phyloP scores from a whole-genome alignment of 1,140 invertebrate species.

The Nasonia vitripennis region DNA sequence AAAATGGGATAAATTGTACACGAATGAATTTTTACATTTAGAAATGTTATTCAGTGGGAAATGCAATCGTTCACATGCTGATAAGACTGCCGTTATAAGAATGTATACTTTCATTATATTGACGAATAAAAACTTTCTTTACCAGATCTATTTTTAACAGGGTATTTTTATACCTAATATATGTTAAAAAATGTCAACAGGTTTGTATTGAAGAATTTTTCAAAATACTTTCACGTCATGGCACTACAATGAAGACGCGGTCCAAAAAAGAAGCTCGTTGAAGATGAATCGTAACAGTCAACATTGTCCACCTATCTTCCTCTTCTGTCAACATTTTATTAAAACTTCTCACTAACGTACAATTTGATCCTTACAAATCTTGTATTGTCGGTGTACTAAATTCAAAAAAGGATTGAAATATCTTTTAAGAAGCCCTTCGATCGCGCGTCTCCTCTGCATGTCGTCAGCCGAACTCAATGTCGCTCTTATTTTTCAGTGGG shows the following conservation, averaged over 20 bases:
- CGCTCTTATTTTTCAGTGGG: neutral
- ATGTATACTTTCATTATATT: constrained; percentile 32
- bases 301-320: neutral
- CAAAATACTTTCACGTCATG: no score
- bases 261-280: neutral
- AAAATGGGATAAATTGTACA: neutral
- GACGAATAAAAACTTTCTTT: constrained; percentile 37
- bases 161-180: neutral
- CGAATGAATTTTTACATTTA: neutral
- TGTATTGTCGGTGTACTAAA: no score
- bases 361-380: no score
- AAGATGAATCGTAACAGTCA: neutral
- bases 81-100: neutral
- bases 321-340: neutral
- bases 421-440: neutral
- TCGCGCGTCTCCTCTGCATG: neutral
- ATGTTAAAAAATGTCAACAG: neutral
- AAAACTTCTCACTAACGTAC: no score
- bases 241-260: no score
- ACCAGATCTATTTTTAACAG: neutral
- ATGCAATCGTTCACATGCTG: neutral
- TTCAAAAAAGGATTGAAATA: neutral
- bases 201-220: neutral
- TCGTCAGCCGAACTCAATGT: neutral
- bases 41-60: no score